These are phyloP conservation scores for Anagyrus pseudococci DNA, from an alignment of 2,888 invertebrate genomes.

Conservation along the genomic window DNA sequence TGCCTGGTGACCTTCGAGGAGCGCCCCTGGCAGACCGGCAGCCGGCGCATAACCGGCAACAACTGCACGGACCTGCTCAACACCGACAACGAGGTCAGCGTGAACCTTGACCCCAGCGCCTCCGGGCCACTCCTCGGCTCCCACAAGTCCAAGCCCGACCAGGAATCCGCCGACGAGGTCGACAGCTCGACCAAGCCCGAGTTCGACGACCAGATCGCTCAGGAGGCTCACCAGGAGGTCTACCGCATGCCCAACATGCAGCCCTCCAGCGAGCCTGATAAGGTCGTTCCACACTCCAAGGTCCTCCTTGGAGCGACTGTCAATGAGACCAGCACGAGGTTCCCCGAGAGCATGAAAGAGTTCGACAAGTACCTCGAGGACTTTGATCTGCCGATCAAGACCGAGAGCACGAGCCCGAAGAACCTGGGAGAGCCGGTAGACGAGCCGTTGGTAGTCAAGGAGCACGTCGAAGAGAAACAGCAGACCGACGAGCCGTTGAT, in stretches of 20 bases:
- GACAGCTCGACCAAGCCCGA: slow-evolving; percentile 41
- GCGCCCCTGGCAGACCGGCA: slow-evolving; percentile 49
- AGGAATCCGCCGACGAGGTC: slow-evolving; percentile 41
- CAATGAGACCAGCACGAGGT: slow-evolving; percentile 38
- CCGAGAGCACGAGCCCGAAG: slow-evolving; percentile 28
- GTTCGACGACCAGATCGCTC: slow-evolving; percentile 48
- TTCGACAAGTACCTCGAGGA: slow-evolving; percentile 54
- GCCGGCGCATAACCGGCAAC: slow-evolving; percentile 50
- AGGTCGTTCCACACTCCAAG: slow-evolving; percentile 43
- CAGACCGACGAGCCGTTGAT: neutral
- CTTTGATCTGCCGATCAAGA: slow-evolving; percentile 48
- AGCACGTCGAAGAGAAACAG: slow-evolving; percentile 36
- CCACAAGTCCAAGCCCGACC: too few species aligned
- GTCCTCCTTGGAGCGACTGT: slow-evolving; percentile 38
- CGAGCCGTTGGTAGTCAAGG: slow-evolving; percentile 46
- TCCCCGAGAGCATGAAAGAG: slow-evolving; percentile 47
- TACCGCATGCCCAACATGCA: slow-evolving; percentile 29
- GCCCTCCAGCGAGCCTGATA: slow-evolving; percentile 14
- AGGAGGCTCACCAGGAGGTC: slow-evolving; percentile 44
- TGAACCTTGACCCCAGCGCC: slow-evolving; percentile 38
- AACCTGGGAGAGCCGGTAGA: slow-evolving; percentile 38
- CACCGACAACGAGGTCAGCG: slow-evolving; percentile 44
- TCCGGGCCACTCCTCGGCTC: neutral
- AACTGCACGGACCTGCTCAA: slow-evolving; percentile 53
- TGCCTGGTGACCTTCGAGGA: slow-evolving; percentile 55